Evolutionary conservation across 1,140 invertebrate species (phyloP), one percentile per base, ranked within the genome.

Genomic region (Drosophila auraria): DNA sequence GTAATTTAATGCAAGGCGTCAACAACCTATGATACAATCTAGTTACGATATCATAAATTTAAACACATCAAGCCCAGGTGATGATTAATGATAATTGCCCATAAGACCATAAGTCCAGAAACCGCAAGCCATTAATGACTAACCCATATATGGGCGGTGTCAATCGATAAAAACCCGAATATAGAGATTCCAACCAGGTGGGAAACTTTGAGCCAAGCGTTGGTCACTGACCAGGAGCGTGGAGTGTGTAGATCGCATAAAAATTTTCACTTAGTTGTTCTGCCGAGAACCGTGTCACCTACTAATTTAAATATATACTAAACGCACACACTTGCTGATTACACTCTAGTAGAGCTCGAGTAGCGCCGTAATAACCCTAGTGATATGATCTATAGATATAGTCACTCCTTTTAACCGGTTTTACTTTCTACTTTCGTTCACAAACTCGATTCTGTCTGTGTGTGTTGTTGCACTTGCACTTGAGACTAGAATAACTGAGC

Each of bases 371-470:
- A 20, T 20, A 17, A 23, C 23, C 42, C 17, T 73, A 72, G 40
- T 40, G 23, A 33, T 33, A 42, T 58, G 25, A 42, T 42, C 44
- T 38, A 66, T 73, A 54, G 62, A 58, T 23, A 8, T 73, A 81
- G 60, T 45, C 49, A 66, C 66, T 60, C 66, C 42, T 72, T 61
- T 71, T 82, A 76, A 80, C 30, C 65, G 64, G 11, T 74, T 87
- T 80, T 80, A 73, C 68, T 83, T 87, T 83, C 76, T 69, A 87
- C 64, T 79, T 82, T 86, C 62, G 63, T 77, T 80, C 54, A 83
- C 76, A 53, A 61, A 49, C 36, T 54, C 51, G 51, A 20, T 12
- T 54, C 17, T 54, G 69, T 65, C 71, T 68, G 40, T 76, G 80
- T 87, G 70, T 87, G 66, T 80, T 76, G 65, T 75, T 81, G 82